Percentiles rank a stretch among this genome's conserved stretches.
These are phyloP conservation scores for Agrotis puta DNA, from an alignment of 2,888 invertebrate species.

Conservation along the genomic window DNA sequence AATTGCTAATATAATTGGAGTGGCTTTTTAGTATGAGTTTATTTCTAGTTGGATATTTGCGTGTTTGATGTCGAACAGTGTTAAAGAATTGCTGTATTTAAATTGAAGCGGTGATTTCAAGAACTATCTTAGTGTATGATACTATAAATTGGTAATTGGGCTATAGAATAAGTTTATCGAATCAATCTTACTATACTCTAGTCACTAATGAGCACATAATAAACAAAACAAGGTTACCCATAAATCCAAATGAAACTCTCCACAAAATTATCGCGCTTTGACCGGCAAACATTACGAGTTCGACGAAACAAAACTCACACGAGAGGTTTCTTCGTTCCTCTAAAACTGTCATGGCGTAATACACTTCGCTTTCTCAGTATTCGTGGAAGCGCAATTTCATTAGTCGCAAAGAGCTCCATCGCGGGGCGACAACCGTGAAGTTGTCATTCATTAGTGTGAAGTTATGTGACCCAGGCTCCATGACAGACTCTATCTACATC, in stretches of 20 bases:
- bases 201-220: neutral
- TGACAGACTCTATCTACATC: slow-evolving; percentile 68
- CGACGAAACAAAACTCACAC: slow-evolving; percentile 31
- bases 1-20: slow-evolving; percentile 27
- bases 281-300: slow-evolving; percentile 26
- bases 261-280: slow-evolving; percentile 24
- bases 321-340: slow-evolving; percentile 44
- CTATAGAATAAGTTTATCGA: too few species aligned
- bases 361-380: slow-evolving; percentile 67
- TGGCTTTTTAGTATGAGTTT: slow-evolving; percentile 11
- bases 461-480: slow-evolving; percentile 75
- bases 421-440: slow-evolving; percentile 75
- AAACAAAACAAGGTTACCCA: neutral
- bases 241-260: neutral
- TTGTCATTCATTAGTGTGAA: slow-evolving; percentile 82
- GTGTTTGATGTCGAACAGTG: neutral
- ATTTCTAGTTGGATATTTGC: neutral
- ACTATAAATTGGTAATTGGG: too few species aligned
- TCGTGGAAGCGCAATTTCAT: slow-evolving; percentile 81
- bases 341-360: slow-evolving; percentile 65
- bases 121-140: neutral
- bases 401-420: slow-evolving; percentile 79
- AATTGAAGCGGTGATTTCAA: neutral
- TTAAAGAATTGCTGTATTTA: neutral
- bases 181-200: neutral